Base-by-base conservation (phyloP, 2,888 invertebrate genomes). In the Dexiosoma caninum region DNA sequence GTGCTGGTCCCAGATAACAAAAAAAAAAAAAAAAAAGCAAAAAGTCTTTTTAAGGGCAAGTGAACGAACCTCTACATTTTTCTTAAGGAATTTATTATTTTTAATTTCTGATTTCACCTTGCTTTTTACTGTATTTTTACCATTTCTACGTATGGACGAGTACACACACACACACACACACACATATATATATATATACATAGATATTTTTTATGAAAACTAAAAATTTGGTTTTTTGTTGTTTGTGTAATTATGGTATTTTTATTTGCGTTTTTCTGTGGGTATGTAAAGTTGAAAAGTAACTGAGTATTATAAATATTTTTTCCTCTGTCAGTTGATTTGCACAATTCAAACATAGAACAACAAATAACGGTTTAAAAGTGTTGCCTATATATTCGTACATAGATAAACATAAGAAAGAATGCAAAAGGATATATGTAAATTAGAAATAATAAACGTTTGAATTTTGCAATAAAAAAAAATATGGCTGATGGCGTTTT, bases 401-500 rank as follows among this genome's bases (percentile, higher is more conserved):
- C n/a, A 49, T 30, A 49, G 32, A 57, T 2, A 37, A 67, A 57
- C 6, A 71, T 51, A 57, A 30, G 42, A 51, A 55, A 27, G 21
- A 62, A 66, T n/a, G 16, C 12, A 44, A 42, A 27, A 51, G 10
- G 9, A 51, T 53, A 40, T 5, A 30, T n/a, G n/a, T n/a, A 32
- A 32, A 2, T 40, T n/a, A 32, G n/a, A 49, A 23, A 35, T 10
- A 2, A 30, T 30, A 30, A 27, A 27, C 3, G 27, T 27, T 27
- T 27, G 6, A 27, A 27, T 27, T 27, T 27, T 27, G 4, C 3
- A 3, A 27, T 30, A 23, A 3, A 51, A 35, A 42, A 10, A 35
- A 57, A 14, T 19, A 89, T 89, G 89, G 88, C 88, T 4, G 86
- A 86, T 77, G 85, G 89, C 35, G 86, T 86, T 55, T 84, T 90